Evolutionary conservation across 2,113 vertebrate species (phyloP), one percentile per base, ranked within the genome.

Genomic region (Colossoma macropomum): DNA sequence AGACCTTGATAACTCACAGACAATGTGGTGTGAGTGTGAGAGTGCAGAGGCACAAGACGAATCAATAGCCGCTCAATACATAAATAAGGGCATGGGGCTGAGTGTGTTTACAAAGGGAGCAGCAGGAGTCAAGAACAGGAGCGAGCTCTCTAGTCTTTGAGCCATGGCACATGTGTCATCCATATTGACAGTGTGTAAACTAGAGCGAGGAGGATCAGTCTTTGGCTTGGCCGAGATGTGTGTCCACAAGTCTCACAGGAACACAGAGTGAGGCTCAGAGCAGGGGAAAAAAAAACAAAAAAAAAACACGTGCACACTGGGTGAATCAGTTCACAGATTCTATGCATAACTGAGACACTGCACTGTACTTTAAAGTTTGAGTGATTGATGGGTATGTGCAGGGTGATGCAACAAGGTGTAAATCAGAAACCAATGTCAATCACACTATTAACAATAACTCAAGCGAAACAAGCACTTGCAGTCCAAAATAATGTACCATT

Each of bases 11-110:
- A 74, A 85, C 68, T 50, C 48, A 62, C 66, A 54, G 70, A 80
- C 65, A 77, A 74, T 63, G 80, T 48, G 65, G 48, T 45, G 71
- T 41, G 56, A 72, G 62, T 32, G 60, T 65, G 5, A 48, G 71
- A 66, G 71, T n/a, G 69, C 75, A 28, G 65, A 56, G 79, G 70
- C 59, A 84, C 56, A 78, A 74, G 82, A 38, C 63, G 25, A 82
- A 82, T 86, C 87, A 59, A 86, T 85, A 48, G 68, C 11, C 30
- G 38, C 72, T 86, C 85, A 72, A 86, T 88, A 83, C 72, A 77
- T 81, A 83, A 77, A 86, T 87, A 86, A 82, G 76, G 73, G 76
- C 69, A 79, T 25, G 69, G 50, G 68, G 80, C 62, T 75, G 66
- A 50, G 77, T 41, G 72, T 75, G 77, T 83, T 81, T 84, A 88